Evolutionary conservation across 2,888 invertebrate species (phyloP), one percentile per base, ranked within the genome.

Genomic region (Dicroscelio sp.): DNA sequence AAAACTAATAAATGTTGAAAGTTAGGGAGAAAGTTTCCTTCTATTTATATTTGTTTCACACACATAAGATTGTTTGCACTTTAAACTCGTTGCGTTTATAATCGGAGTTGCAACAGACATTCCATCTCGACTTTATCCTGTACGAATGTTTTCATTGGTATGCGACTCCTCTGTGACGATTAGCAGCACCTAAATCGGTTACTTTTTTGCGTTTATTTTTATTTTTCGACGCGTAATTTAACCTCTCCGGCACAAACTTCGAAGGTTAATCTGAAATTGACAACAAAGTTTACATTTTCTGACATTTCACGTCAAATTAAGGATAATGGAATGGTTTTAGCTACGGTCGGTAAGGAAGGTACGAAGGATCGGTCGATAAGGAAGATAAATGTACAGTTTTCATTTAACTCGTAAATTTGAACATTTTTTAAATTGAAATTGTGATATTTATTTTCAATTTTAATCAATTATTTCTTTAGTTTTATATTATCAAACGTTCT

Each of bases 221-320:
- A 85, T 80, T 30, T 82, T 31, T 63, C 52, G 73, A 76, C 17
- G 27, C 8, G 35, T 38, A 65, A 82, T 25, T 78, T 69, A 78
- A 58, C 35, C 31, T 79, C 67, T 76, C 69, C 75, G 6, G 31
- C 23, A 71, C 38, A 55, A 35, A 63, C 30, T 38, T 80, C 58
- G 27, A 6, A 17, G 48, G 79, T 80, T 85, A 85, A 89, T 89
- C 89, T 89, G 89, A 89, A 89, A 89, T 73, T 80, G 55, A 88
- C 58, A 88, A 88, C 48, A 78, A 65, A 79, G 35, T 73, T 75
- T 69, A 83, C 52, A 75, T 78, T 83, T 71, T 87, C 58, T 82
- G 55, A 76, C 67, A n/a, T 82, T 87, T 55, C 67, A 35, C 30
- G 35, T 69, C 31, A 6, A 78, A 33, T 25, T 67, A 27, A 30